phyloP scores from a whole-genome alignment of 2,797 vertebrate species.

The Sardinella longiceps region DNA sequence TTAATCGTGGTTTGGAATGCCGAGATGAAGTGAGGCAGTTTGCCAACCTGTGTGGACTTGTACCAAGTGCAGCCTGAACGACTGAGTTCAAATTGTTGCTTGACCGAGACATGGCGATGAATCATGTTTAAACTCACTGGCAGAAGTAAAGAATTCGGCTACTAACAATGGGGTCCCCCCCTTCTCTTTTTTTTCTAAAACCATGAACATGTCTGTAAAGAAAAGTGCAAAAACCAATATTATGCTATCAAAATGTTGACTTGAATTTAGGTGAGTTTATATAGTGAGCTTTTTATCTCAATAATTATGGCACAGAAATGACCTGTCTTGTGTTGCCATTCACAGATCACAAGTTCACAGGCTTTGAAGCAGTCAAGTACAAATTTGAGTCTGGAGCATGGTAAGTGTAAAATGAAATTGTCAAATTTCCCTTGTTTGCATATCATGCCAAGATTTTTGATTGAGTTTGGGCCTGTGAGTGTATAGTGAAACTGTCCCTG shows the following conservation, averaged over 20 bases:
- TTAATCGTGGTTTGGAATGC: neutral
- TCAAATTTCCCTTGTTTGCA: neutral
- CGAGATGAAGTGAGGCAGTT: neutral
- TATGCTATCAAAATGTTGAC: neutral
- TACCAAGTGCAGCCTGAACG: neutral
- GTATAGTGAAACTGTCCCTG: neutral
- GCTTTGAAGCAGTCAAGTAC: conserved; percentile 87
- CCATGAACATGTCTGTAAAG: neutral
- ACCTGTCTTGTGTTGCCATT: neutral
- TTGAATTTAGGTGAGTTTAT: too few species aligned
- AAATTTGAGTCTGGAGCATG: conserved; percentile 96
- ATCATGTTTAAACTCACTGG: neutral
- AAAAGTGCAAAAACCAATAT: too few species aligned
- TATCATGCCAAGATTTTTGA: neutral
- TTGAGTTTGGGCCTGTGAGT: conserved; percentile 47
- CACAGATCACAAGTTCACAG: conserved; percentile 83
- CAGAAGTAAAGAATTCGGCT: neutral
- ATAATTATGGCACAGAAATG: neutral
- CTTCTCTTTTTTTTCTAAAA: neutral
- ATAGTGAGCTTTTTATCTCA: too few species aligned
- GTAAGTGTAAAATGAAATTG: conserved; percentile 71
- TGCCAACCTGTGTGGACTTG: conserved; percentile 14
- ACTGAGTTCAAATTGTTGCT: neutral
- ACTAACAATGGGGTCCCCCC: neutral
- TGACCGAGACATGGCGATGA: neutral